Conservation (phyloP, 2,888 invertebrate species). For the Eudemis profundana region DNA sequence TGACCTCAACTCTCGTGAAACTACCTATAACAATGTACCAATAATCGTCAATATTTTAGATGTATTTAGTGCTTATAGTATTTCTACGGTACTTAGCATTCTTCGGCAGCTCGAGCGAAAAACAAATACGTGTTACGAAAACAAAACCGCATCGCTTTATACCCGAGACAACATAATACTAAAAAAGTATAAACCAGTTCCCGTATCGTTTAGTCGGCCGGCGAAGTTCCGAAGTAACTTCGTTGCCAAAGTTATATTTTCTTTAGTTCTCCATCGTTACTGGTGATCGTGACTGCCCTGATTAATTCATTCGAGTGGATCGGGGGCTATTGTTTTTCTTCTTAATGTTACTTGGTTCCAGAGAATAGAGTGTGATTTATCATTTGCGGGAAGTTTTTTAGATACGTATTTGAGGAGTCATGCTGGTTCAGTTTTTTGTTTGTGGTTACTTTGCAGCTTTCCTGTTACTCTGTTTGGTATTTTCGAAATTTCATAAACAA, state of each 20-base stretch:
- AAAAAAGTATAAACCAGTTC: constrained; percentile 56
- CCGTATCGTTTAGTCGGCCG: constrained; percentile 62
- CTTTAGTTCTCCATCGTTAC: constrained; percentile 72
- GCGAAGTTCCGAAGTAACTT: constrained; percentile 55
- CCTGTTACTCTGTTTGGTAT: background rate
- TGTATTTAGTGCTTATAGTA: no score
- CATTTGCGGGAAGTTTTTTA: constrained; percentile 46
- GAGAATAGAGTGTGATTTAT: constrained; percentile 62
- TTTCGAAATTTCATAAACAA: no score
- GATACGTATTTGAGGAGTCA: constrained; percentile 7
- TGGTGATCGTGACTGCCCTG: constrained; percentile 75
- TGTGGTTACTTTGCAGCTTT: background rate
- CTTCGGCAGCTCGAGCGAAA: constrained; percentile 1
- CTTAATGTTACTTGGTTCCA: constrained; percentile 62
- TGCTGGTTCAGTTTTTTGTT: constrained; percentile 11
- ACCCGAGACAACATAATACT: constrained; percentile 32
- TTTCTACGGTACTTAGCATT: background rate
- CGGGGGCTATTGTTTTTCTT: constrained; percentile 66
- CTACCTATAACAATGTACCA: no score
- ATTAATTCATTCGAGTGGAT: constrained; percentile 72
- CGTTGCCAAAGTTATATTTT: constrained; percentile 66
- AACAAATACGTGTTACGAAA: constrained; percentile 33
- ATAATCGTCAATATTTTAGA: no score
- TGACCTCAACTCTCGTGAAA: no score
- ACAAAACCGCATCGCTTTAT: constrained; percentile 17